A percentile compares a stretch with the other conserved stretches of the same genome.
Evolutionary conservation across 2,113 vertebrate species (phyloP).

Genomic region (Dasyprocta punctata): DNA sequence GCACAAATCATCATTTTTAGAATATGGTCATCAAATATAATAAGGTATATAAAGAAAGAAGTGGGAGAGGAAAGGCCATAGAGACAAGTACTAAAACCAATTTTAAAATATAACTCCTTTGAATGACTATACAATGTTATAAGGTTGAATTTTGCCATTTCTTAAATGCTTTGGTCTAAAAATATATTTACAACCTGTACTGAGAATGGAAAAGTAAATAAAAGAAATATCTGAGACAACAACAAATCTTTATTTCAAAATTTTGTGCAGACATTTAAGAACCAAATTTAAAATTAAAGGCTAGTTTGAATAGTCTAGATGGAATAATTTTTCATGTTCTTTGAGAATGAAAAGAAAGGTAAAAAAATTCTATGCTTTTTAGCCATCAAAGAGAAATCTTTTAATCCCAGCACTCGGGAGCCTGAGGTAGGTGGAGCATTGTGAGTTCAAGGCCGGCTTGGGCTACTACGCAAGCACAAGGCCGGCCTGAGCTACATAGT

Average conservation of each 20-base stretch:
- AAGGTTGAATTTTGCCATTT: slow-evolving; percentile 68
- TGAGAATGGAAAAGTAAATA: slow-evolving; percentile 67
- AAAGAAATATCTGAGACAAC: slow-evolving; percentile 30
- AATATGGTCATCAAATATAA: slow-evolving; percentile 52
- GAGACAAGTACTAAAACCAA: slow-evolving; percentile 66
- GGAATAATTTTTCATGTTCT: slow-evolving; percentile 66
- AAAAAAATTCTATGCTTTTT: slow-evolving; percentile 51
- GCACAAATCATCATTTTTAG: slow-evolving; percentile 65
- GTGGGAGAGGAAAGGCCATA: slow-evolving; percentile 44
- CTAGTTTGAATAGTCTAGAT: slow-evolving; percentile 63
- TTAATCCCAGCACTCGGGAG: too few relatives aligned
- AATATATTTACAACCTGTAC: slow-evolving; percentile 61
- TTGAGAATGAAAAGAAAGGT: slow-evolving; percentile 55
- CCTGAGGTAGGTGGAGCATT: too few relatives aligned
- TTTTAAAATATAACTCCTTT: slow-evolving; percentile 62
- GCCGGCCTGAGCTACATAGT: too few relatives aligned
- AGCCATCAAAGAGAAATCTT: slow-evolving; percentile 63
- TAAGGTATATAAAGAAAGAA: slow-evolving; percentile 61
- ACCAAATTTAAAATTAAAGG: slow-evolving; percentile 66
- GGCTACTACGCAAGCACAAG: too few relatives aligned
- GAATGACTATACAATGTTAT: slow-evolving; percentile 67
- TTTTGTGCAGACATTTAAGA: slow-evolving; percentile 60
- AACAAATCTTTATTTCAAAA: slow-evolving; percentile 65
- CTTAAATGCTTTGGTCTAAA: slow-evolving; percentile 67
- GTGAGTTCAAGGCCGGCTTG: too few relatives aligned